phyloP scores from a whole-genome alignment of 2,113 vertebrate species.

The Opisthocomus hoazin region DNA sequence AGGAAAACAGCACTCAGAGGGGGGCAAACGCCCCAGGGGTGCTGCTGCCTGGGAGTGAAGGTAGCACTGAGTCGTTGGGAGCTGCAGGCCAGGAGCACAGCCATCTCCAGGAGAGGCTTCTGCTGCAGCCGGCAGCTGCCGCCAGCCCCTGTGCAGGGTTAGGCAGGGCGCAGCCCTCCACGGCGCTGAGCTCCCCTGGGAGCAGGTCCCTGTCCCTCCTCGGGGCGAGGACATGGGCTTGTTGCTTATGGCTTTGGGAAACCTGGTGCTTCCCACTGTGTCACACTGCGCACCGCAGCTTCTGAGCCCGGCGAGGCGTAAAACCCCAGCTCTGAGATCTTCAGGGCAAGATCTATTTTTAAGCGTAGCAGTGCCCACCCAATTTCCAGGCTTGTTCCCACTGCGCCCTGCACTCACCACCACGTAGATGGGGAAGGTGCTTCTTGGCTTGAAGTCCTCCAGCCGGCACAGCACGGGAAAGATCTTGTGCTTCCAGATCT shows the following conservation, averaged over 20 bases:
- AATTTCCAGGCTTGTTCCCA: neutral
- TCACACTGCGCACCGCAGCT: neutral
- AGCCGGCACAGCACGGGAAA: constrained; percentile 86
- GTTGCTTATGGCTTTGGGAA: fast-evolving
- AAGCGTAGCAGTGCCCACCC: neutral
- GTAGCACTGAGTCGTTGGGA: fast-evolving
- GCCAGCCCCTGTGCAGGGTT: neutral
- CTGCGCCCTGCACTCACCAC: constrained; percentile 80
- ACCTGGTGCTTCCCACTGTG: neutral
- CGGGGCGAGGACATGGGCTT: fast-evolving
- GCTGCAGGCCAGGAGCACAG: neutral
- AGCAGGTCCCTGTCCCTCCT: neutral
- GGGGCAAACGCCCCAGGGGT: fast-evolving
- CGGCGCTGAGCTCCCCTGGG: neutral
- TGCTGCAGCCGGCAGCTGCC: neutral
- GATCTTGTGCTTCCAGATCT: constrained; percentile 93
- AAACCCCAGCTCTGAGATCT: neutral
- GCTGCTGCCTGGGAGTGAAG: neutral
- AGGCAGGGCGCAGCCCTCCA: neutral
- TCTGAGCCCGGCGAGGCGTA: neutral
- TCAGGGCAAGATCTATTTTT: neutral
- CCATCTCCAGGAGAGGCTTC: neutral
- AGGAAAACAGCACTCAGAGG: neutral
- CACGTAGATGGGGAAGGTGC: constrained; percentile 89
- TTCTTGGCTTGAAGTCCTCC: constrained; percentile 87